phyloP scores from a whole-genome alignment of 2,888 invertebrate genomes.

The Drosophila setosimentum region DNA sequence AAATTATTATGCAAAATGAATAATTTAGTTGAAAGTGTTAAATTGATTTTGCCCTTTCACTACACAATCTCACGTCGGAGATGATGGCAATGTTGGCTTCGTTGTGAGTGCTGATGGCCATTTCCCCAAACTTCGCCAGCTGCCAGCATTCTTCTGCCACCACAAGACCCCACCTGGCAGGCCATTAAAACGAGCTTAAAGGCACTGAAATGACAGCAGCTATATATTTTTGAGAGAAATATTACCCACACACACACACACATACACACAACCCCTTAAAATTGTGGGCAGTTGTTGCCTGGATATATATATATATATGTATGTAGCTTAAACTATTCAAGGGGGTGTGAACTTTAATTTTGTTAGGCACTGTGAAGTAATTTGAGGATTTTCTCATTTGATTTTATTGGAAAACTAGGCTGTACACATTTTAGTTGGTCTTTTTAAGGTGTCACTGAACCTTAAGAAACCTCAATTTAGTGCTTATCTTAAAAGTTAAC shows the following conservation, averaged over 20 bases:
- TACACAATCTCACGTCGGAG: constrained; percentile 46
- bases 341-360: constrained; percentile 1
- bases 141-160: neutral
- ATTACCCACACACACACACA: constrained; percentile 19
- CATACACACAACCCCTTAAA: neutral
- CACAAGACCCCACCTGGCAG: constrained; percentile 41
- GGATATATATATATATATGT: too few species aligned
- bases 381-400: constrained; percentile 4
- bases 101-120: constrained; percentile 57
- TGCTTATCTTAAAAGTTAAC: neutral
- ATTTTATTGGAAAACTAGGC: constrained; percentile 22
- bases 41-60: constrained; percentile 81
- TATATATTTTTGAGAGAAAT: constrained; percentile 34
- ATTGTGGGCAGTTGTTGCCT: constrained; percentile 25
- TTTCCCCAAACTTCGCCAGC: constrained; percentile 25
- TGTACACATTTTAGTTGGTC: neutral
- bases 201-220: constrained; percentile 39
- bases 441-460: neutral
- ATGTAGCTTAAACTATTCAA: constrained; percentile 13
- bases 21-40: constrained; percentile 83
- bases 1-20: constrained; percentile 83
- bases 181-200: constrained; percentile 59
- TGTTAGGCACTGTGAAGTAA: constrained; percentile 16
- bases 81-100: constrained; percentile 58
- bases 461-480: neutral